Conservation (phyloP, 1,140 invertebrate genomes). For the Eriocheir sinensis region DNA sequence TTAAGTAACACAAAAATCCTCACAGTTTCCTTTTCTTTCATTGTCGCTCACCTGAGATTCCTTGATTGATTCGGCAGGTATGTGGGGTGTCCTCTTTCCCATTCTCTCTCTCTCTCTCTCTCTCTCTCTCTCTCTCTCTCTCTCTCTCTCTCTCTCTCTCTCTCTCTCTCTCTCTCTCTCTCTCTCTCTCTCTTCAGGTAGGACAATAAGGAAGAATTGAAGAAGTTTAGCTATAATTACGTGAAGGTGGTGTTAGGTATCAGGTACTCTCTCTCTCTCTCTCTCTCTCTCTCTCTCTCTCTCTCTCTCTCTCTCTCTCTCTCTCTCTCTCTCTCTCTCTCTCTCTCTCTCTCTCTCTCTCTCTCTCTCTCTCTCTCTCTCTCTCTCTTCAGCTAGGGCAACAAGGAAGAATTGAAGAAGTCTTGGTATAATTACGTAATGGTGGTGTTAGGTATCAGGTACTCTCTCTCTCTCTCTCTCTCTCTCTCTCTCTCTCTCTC, state of each 20-base stretch:
- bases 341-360: background rate
- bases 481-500: too few species aligned
- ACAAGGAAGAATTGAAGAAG: background rate
- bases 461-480: background rate
- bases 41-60: too few species aligned
- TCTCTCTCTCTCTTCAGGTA: background rate
- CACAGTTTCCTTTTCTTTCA: background rate
- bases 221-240: background rate
- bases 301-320: constrained; percentile 26
- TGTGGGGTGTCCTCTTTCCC: background rate
- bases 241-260: background rate
- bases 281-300: too few species aligned
- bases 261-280: background rate
- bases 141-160: background rate
- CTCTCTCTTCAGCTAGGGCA: background rate
- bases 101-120: background rate
- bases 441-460: background rate
- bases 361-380: background rate
- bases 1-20: background rate
- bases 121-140: too few species aligned
- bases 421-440: background rate
- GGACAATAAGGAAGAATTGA: background rate
- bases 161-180: background rate
- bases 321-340: constrained; percentile 5
- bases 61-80: background rate